Base-by-base conservation (phyloP, 1,140 invertebrate species). In the Megalopta genalis region DNA sequence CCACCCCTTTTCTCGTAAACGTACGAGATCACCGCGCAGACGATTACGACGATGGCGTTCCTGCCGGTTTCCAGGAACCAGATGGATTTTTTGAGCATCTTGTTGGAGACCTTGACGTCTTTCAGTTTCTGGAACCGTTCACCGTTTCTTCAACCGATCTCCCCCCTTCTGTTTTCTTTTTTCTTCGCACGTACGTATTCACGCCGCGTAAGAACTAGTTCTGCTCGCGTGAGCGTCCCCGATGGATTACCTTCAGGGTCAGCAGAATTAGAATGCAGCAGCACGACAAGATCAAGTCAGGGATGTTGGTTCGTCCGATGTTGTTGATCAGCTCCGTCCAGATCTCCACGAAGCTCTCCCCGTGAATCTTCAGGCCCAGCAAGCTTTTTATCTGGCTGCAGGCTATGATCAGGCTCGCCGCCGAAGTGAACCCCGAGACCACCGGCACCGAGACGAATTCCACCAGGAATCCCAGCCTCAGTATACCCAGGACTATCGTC, bases 371-470 rank as follows among this genome's bases (percentile, higher is more conserved):
- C 2, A 97, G 90, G 0, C 96, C 96, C 7, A 97, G 91, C 2
- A 97, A 89, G 32, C 94, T 94, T 88, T 96, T 98, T 14, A 98
- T 93, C 92, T 98, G 97, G 2, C 96, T 95, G 37, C 95, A 95
- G 1, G 96, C 96, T 75, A 98, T 97, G 0, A 96, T 97, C 4
- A 98, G 92, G 18, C 97, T 97, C 0, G 97, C 97, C 0, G 97
- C 97, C 9, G 97, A 97, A 16, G 97, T 98, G 87, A 98, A 98
- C 2, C 97, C 97, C 70, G 95, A 96, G 42, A 97, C 97, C 1
- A 98, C 97, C 21, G 97, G 96, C 59, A 95, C 92, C 1, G 97
- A 98, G 25, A 98, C 97, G 89, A 97, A 97, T 84, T 98, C 96
- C 16, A 98, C 96, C 9, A 98, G 92, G 88, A 98, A 97, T 74